A percentile compares a stretch with the other conserved stretches of the same genome.
These are phyloP conservation scores for Heliopora coerulea DNA, from an alignment of 92 coral and sea anemone genomes.

Conservation along the genomic window DNA sequence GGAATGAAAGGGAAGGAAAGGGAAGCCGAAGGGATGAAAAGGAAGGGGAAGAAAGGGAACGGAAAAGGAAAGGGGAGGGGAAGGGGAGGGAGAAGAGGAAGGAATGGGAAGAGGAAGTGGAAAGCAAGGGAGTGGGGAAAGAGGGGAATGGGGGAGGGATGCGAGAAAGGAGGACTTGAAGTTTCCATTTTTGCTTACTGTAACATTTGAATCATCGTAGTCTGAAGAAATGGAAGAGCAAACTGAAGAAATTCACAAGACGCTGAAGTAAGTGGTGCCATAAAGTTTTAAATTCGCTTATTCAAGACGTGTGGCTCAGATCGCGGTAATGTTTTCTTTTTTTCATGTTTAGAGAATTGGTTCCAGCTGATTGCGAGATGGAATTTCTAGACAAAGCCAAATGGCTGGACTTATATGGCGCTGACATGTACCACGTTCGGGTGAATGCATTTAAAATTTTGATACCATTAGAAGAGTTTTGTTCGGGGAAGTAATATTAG, in stretches of 20 bases:
- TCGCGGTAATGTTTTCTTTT: not conserved
- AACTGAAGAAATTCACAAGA: constrained; percentile 70
- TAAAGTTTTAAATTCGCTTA: not conserved
- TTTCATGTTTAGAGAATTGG: constrained; percentile 62
- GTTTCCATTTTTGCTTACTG: not conserved
- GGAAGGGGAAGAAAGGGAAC: not conserved
- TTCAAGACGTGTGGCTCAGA: not conserved
- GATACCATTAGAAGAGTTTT: too few species aligned
- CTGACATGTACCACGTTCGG: constrained; percentile 89
- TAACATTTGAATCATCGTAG: constrained; percentile 38
- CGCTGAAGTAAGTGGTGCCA: constrained; percentile 61
- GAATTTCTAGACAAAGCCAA: constrained; percentile 94
- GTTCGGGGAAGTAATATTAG: too few species aligned
- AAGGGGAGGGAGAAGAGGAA: not conserved
- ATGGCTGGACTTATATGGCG: constrained; percentile 99
- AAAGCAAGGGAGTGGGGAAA: not conserved
- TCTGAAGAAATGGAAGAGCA: constrained; percentile 86
- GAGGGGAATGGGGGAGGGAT: not conserved
- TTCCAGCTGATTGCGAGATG: constrained; percentile 93
- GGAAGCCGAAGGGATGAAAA: not conserved
- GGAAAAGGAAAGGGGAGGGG: not conserved
- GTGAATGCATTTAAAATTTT: constrained; percentile 25
- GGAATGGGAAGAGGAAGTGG: not conserved
- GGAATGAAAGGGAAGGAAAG: not conserved
- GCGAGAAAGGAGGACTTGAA: not conserved